These are phyloP conservation scores for Solea solea DNA, from an alignment of 2,113 vertebrate genomes.

Conservation along the genomic window DNA sequence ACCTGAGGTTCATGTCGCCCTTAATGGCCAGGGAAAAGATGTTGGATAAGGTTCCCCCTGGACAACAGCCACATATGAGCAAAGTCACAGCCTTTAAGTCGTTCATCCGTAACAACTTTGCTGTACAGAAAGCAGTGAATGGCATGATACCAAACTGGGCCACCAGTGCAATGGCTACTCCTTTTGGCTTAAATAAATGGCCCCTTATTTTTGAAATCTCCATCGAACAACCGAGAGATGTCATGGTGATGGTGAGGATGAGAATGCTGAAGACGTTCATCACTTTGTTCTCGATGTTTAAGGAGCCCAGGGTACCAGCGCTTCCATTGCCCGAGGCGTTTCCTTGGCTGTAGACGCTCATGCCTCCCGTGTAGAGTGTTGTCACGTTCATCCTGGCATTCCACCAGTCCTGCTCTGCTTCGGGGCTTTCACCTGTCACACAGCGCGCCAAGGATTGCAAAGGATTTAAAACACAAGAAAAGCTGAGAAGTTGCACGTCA, in stretches of 20 bases:
- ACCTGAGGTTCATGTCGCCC: slow-evolving; percentile 92
- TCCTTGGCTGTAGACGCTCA: not conserved
- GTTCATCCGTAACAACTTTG: slow-evolving; percentile 79
- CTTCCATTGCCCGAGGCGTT: slow-evolving; percentile 56
- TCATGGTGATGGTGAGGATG: slow-evolving; percentile 80
- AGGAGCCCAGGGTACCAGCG: slow-evolving; percentile 30
- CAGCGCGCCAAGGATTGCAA: not conserved
- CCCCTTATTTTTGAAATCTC: slow-evolving; percentile 84
- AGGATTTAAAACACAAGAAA: not conserved
- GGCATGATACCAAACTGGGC: slow-evolving; percentile 90
- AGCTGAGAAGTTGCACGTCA: too few relatives aligned
- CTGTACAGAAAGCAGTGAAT: slow-evolving; percentile 81
- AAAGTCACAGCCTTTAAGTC: slow-evolving; percentile 81
- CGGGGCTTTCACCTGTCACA: slow-evolving; percentile 39
- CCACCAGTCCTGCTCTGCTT: not conserved
- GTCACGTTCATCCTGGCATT: slow-evolving; percentile 64
- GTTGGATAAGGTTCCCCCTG: slow-evolving; percentile 86
- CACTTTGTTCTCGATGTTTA: slow-evolving; percentile 60
- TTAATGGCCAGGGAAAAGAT: slow-evolving; percentile 83
- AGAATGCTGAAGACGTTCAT: slow-evolving; percentile 65
- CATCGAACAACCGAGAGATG: slow-evolving; percentile 87
- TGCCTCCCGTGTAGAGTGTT: slow-evolving; percentile 5
- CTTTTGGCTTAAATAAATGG: slow-evolving; percentile 85
- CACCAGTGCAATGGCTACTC: slow-evolving; percentile 78
- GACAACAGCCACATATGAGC: slow-evolving; percentile 89